Evolutionary conservation across 2,888 invertebrate genomes (phyloP), one percentile per base, ranked within the genome.

Genomic region (Isotomurus palustris): DNA sequence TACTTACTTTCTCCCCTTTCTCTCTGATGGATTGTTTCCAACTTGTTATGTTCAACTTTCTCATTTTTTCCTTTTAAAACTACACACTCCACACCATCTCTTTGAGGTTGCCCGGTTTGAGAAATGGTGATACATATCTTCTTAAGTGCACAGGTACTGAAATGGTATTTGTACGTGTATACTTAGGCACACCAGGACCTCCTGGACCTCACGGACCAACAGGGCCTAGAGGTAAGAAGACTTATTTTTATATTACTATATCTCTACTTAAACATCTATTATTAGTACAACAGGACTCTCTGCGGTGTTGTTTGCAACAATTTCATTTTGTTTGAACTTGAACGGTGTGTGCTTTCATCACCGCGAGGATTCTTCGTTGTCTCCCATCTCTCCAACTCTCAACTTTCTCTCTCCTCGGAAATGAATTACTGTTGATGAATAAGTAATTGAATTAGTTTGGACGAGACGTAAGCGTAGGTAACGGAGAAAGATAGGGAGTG

Each of bases 121-220:
- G n/a, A n/a, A n/a, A n/a, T n/a, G n/a, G n/a, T n/a, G n/a, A n/a
- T n/a, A n/a, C n/a, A 36, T 53, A 36, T 45, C 52, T 47, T 57
- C 40, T 32, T 27, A 47, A 45, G 52, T n/a, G n/a, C n/a, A n/a
- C n/a, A n/a, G n/a, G n/a, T n/a, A n/a, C n/a, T n/a, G n/a, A n/a
- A n/a, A n/a, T n/a, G n/a, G n/a, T n/a, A 43, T 43, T 22, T 22
- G 6, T 43, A 5, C 24, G 22, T 17, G 21, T 43, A 24, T 43
- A 24, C 6, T 22, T 84, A 28, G 88, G 85, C 35, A 78, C 79
- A 4, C 80, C 79, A 52, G 88, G 88, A 40, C 83, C 84, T 1
- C 78, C 80, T 53, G 89, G 89, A 41, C 83, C 86, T 0, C 79
- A 82, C 4, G 91, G 92, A 12, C 84, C 84, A 2, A 80, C 81